Conservation (phyloP, 2,797 vertebrate species). For the Malurus leucopterus region DNA sequence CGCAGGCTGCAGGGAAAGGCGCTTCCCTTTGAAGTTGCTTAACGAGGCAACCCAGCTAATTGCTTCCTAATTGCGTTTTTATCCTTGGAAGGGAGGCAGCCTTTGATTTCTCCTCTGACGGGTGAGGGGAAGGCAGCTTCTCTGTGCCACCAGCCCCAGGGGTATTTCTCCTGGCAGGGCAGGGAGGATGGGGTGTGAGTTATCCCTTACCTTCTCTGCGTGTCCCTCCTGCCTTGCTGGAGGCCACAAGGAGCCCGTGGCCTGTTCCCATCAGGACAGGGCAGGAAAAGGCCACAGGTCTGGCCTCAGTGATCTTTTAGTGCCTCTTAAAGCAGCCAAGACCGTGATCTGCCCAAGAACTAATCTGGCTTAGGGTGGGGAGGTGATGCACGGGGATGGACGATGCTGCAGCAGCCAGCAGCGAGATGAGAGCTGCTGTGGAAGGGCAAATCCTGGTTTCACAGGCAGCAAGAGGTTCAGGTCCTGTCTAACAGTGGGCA, state of each 20-base stretch:
- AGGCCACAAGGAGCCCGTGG: neutral
- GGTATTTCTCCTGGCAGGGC: neutral
- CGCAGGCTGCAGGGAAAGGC: constrained; percentile 18
- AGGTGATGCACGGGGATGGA: neutral
- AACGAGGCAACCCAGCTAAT: constrained; percentile 66
- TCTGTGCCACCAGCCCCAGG: neutral
- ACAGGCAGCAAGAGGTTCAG: neutral
- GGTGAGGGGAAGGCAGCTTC: constrained; percentile 18
- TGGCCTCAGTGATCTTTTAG: neutral
- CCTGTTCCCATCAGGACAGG: neutral
- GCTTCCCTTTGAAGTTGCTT: constrained; percentile 63
- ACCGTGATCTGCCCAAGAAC: neutral
- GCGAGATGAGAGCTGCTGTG: fast-evolving
- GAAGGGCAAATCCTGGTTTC: neutral
- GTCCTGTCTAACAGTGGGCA: neutral
- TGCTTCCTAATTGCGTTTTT: constrained; percentile 66
- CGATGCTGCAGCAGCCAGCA: neutral
- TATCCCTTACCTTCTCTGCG: neutral
- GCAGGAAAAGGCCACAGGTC: neutral
- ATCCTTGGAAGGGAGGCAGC: constrained; percentile 53
- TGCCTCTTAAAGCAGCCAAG: neutral
- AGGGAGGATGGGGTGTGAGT: neutral
- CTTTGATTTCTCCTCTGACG: constrained; percentile 58
- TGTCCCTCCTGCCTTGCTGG: neutral
- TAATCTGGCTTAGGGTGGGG: neutral